Percentiles rank a stretch among this genome's conserved stretches.
These are phyloP conservation scores for Holothuria leucospilota DNA, from an alignment of 53 echinoderm and acorn worm species.

Conservation along the genomic window DNA sequence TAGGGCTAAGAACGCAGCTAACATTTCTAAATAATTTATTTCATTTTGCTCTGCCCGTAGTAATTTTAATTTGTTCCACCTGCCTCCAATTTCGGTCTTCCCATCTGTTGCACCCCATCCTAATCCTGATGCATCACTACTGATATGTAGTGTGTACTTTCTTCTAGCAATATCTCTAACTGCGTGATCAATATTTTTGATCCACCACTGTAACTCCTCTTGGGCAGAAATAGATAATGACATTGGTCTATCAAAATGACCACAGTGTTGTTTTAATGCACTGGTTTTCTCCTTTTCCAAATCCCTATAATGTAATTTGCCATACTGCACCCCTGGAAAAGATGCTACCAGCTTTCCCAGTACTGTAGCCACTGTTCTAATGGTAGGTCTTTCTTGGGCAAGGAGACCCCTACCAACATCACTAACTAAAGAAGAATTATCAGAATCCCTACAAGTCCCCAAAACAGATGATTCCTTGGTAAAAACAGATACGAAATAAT, in stretches of 20 bases:
- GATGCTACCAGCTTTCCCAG: slow-evolving; percentile 59
- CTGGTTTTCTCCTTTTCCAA: slow-evolving; percentile 16
- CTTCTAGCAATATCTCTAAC: neutral
- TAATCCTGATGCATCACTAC: slow-evolving; percentile 50
- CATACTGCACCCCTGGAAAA: slow-evolving; percentile 30
- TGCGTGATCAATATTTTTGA: neutral
- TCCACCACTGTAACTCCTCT: neutral
- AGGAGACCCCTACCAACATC: neutral
- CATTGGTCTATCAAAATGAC: slow-evolving; percentile 62
- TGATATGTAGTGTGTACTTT: slow-evolving; percentile 35
- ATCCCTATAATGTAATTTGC: slow-evolving; percentile 36
- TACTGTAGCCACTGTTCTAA: neutral
- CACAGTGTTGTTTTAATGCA: slow-evolving; percentile 16
- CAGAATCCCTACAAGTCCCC: no score
- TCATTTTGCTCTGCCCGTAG: slow-evolving; percentile 11
- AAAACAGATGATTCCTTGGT: no score
- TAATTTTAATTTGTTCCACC: slow-evolving; percentile 46
- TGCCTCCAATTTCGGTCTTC: slow-evolving; percentile 50
- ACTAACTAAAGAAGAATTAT: no score
- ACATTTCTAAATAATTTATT: no score
- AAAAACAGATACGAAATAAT: no score
- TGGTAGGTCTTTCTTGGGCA: neutral
- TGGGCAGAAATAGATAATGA: slow-evolving; percentile 7
- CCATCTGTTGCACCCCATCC: slow-evolving; percentile 60
- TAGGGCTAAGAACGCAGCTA: slow-evolving; percentile 63